Percentiles rank a stretch among this genome's conserved stretches.
These are phyloP conservation scores for Vulpes lagopus DNA, from an alignment of 2,113 vertebrate species.

Conservation along the genomic window DNA sequence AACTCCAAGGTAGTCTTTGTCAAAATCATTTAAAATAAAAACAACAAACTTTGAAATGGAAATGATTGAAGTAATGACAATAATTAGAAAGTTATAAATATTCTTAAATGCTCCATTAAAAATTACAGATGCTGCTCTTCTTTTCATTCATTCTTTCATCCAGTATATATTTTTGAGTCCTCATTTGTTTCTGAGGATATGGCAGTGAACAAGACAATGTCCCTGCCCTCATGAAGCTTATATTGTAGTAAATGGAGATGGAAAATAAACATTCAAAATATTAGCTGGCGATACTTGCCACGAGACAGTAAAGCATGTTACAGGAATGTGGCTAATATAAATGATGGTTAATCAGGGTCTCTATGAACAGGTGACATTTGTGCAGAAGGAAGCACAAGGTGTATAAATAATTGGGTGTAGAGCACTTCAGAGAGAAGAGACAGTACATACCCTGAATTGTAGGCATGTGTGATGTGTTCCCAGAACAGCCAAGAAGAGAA, in stretches of 20 bases:
- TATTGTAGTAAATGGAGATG: background rate
- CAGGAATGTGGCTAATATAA: background rate
- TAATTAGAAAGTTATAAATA: background rate
- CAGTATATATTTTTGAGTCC: background rate
- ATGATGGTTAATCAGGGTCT: accelerated
- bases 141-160: background rate
- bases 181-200: background rate
- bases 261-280: background rate
- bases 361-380: background rate
- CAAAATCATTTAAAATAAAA: background rate
- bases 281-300: background rate
- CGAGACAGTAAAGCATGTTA: background rate
- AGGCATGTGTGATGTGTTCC: background rate
- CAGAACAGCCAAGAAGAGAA: background rate
- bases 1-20: background rate
- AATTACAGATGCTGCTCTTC: background rate
- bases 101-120: background rate
- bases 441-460: background rate
- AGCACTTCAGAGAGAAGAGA: background rate
- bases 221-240: background rate
- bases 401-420: background rate
- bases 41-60: background rate
- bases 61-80: background rate
- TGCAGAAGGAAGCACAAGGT: background rate
- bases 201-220: background rate